These are phyloP conservation scores for Leptocoma aspasia DNA, from an alignment of 2,113 vertebrate species.

Conservation along the genomic window DNA sequence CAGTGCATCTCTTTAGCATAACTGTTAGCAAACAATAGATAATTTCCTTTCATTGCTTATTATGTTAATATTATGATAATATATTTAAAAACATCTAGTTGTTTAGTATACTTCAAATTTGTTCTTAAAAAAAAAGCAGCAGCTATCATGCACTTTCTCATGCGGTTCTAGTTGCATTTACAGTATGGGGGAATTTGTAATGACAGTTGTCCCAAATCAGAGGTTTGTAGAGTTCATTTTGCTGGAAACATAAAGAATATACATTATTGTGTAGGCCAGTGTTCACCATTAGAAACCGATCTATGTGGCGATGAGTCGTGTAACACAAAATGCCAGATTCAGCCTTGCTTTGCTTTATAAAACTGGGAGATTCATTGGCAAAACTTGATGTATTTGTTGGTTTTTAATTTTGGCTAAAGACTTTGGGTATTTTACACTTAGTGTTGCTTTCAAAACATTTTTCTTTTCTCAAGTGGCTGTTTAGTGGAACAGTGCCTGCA, in stretches of 20 bases:
- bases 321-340: neutral
- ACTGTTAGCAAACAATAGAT: constrained; percentile 84
- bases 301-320: neutral
- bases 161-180: constrained; percentile 30
- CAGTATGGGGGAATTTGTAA: constrained; percentile 12
- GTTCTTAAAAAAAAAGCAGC: constrained; percentile 68
- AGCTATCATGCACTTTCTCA: constrained; percentile 45
- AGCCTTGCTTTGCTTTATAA: neutral
- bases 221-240: constrained; percentile 10
- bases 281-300: neutral
- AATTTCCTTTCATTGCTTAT: constrained; percentile 83
- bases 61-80: constrained; percentile 88
- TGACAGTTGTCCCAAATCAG: constrained; percentile 31
- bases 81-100: constrained; percentile 82
- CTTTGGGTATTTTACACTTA: neutral
- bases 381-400: neutral
- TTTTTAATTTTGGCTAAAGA: neutral
- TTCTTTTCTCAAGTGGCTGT: neutral
- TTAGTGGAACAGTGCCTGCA: neutral
- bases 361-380: neutral
- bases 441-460: neutral
- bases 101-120: constrained; percentile 80
- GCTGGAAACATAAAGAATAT: constrained; percentile 38
- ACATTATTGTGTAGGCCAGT: neutral
- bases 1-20: constrained; percentile 78